Base-by-base conservation (phyloP, 2,888 invertebrate genomes). In the Chironomus riparius region DNA sequence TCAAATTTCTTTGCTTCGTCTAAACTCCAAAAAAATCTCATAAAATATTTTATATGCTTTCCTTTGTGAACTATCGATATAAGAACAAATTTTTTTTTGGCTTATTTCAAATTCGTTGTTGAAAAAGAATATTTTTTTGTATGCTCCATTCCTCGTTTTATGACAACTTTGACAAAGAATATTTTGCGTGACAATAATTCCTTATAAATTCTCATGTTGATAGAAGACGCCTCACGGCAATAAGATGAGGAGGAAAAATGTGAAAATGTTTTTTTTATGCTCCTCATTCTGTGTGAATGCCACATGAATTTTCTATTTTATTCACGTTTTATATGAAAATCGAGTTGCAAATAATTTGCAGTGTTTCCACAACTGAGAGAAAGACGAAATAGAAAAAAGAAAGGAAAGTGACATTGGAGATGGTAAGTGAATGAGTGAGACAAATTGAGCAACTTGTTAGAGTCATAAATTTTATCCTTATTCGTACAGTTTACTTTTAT, bases 381-480 rank as follows among this genome's bases (percentile, higher is more conserved):
- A 56, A 56, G 4, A 56, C 12, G 15, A 15, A 18, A 56, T n/a
- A 56, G 56, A 56, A 56, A 15, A n/a, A 56, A 15, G 38, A 38
- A 38, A 38, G 38, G 38, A 38, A 38, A 38, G 38, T 38, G 38
- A 38, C 38, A 38, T 38, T 38, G 56, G 18, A 56, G 18, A 56
- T 22, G 22, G 12, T 22, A 65, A 65, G 22, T 21, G 56, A 50
- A 24, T 50, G 71, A 24, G 13, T n/a, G 61, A 61, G 74, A 74
- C 74, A 74, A 74, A 74, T 74, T 65, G 74, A 74, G 47, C 74
- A 74, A 74, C 74, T 74, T 74, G 74, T 74, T 74, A 74, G 74
- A 74, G 74, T 68, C 74, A 74, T 74, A 74, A 74, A 74, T 74
- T 74, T 56, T 22, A 38, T 38, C 38, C 38, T 38, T 10, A 38